A percentile compares a stretch with the other conserved stretches of the same genome.
Evolutionary conservation across 1,140 invertebrate genomes (phyloP).

Genomic region (Rhagoletis zephyria): DNA sequence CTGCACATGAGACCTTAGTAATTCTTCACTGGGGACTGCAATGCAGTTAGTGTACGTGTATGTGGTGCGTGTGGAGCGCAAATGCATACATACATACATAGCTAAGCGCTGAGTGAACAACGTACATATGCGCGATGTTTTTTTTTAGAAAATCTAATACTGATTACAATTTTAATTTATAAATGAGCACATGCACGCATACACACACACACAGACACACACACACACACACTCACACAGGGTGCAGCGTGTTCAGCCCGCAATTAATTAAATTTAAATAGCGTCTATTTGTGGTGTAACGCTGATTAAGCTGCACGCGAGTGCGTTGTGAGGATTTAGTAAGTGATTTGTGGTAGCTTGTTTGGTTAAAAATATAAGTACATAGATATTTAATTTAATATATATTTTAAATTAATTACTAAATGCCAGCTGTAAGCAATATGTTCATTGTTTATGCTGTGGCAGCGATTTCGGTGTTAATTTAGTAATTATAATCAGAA

Average conservation of each 20-base stretch:
- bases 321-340: no score
- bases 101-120: neutral
- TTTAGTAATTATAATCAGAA: no score
- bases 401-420: no score
- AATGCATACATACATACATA: no score
- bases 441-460: no score
- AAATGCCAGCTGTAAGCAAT: no score
- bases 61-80: neutral
- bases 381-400: no score
- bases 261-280: slow-evolving; percentile 48
- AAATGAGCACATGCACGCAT: neutral
- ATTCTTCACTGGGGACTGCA: slow-evolving; percentile 20
- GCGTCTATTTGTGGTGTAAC: slow-evolving; percentile 1
- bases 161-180: slow-evolving; percentile 37
- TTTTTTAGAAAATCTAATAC: neutral
- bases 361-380: no score
- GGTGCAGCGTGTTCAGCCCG: neutral
- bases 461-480: no score
- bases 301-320: neutral
- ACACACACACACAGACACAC: no score
- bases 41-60: neutral
- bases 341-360: no score
- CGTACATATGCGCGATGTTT: neutral
- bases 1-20: slow-evolving; percentile 39
- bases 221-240: neutral